Base-by-base conservation (phyloP, 2,797 vertebrate species). In the Danio albolineatus region DNA sequence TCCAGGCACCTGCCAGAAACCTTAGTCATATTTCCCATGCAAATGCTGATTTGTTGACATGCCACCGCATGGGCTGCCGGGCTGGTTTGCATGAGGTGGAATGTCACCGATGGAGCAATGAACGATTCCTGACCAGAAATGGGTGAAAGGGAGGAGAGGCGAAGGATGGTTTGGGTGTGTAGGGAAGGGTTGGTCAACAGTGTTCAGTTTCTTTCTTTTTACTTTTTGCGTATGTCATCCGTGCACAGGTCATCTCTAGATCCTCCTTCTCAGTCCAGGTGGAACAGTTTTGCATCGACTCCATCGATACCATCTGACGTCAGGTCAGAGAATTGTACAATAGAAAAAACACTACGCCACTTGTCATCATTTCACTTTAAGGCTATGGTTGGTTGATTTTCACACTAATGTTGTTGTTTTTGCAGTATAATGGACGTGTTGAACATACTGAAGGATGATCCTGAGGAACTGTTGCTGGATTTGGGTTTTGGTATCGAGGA, bases 401-500 rank as follows among this genome's bases (percentile, higher is more conserved):
- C 12, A 39, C 17, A 9, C 43, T 44, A 17, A 71, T 21, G 6
- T 69, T 28, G 1, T 54, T 60, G 6, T 46, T 7, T 38, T 14
- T 10, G 1, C 66, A 87, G 87, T 69, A 86, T 95, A 83, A 92
- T 95, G 88, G 96, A 97, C 78, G 92, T 95, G 82, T 91, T 95
- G 69, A 85, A 89, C 10, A 86, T 96, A 72, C 94, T 94, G 91
- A 92, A 96, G 60, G 92, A 95, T 19, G 96, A 98, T 86, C 96
- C 97, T 0, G 95, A 95, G 85, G 97, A 97, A 85, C 78, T 98
- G 83, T 93, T 99, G 19, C 85, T 99, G 82, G 95, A 97, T 82
- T 89, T 99, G 86, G 97, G 97, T 6, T 98, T 99, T 78, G 97
- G 96, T 16, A 88, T 86, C 57, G 95, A 97, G 12, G 96, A 97